phyloP scores from a whole-genome alignment of 1,140 invertebrate species.

The Cotesia chilonis region DNA sequence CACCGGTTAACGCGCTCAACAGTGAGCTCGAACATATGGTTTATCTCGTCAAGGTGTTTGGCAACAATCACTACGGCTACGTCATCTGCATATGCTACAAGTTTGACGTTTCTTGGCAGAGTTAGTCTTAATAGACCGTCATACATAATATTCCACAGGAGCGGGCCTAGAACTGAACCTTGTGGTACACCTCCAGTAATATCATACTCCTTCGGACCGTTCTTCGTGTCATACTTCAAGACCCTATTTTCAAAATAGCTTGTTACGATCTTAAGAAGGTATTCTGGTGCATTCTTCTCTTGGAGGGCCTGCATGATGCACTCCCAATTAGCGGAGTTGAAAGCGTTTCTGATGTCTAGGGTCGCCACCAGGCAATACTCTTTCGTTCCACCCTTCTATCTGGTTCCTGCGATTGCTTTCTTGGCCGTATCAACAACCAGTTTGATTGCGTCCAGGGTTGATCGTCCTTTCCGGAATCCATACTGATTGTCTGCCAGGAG shows the following conservation, averaged over 20 bases:
- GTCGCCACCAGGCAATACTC: constrained; percentile 30
- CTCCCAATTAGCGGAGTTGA: constrained; percentile 32
- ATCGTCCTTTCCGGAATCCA: background rate
- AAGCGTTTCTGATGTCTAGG: constrained; percentile 36
- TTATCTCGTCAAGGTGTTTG: constrained; percentile 4
- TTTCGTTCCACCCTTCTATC: constrained; percentile 6
- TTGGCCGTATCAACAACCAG: background rate
- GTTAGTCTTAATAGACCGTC: background rate
- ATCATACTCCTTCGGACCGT: background rate
- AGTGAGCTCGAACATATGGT: background rate
- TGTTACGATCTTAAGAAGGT: background rate
- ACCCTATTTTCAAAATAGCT: constrained; percentile 19
- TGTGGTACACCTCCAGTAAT: constrained; percentile 26
- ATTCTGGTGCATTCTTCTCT: background rate
- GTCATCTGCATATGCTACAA: constrained; percentile 19
- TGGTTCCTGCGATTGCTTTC: background rate
- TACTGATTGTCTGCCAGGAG: too few relatives aligned
- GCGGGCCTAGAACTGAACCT: constrained; percentile 4
- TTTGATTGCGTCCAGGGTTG: background rate
- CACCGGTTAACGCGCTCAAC: background rate
- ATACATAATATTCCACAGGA: constrained; percentile 22
- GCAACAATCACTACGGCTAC: constrained; percentile 21
- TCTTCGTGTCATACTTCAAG: constrained; percentile 13
- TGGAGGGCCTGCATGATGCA: constrained; percentile 13
- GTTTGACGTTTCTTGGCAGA: background rate